Conservation (phyloP, 1,140 invertebrate species). For the Polypedilum pembai region DNA sequence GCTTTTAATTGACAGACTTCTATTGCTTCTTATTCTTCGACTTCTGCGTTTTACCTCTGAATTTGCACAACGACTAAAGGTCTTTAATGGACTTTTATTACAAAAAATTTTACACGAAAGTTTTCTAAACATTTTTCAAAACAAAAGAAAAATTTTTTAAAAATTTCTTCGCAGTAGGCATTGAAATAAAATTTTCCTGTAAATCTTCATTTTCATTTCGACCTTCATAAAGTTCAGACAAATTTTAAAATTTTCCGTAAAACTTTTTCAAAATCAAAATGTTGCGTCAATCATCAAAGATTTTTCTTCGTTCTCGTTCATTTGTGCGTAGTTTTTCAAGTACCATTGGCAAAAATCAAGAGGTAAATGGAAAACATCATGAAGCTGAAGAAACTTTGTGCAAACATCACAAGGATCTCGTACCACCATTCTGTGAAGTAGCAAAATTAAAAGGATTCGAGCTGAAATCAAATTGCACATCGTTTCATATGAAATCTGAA, state of each 20-base stretch:
- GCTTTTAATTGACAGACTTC: neutral
- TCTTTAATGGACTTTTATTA: neutral
- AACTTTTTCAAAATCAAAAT: neutral
- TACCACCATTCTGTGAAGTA: neutral
- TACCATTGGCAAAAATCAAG: neutral
- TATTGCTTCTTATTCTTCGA: neutral
- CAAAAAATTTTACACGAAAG: neutral
- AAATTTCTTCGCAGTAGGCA: neutral
- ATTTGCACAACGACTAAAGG: neutral
- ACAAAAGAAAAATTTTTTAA: neutral
- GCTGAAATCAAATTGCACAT: neutral
- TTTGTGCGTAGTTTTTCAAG: neutral
- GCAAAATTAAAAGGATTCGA: conserved; percentile 21
- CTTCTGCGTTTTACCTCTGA: neutral
- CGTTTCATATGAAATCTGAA: neutral
- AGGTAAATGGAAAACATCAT: neutral
- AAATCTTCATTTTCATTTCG: conserved; percentile 1
- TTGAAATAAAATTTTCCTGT: no score
- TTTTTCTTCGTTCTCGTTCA: neutral
- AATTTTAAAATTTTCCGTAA: neutral
- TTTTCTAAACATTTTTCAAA: neutral
- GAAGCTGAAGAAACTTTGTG: neutral
- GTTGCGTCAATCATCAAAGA: conserved; percentile 23
- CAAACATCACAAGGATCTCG: conserved; percentile 20
- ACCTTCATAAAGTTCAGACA: neutral